Evolutionary conservation across 2,888 invertebrate species (phyloP).

Genomic region (Cyclophora albipunctata): DNA sequence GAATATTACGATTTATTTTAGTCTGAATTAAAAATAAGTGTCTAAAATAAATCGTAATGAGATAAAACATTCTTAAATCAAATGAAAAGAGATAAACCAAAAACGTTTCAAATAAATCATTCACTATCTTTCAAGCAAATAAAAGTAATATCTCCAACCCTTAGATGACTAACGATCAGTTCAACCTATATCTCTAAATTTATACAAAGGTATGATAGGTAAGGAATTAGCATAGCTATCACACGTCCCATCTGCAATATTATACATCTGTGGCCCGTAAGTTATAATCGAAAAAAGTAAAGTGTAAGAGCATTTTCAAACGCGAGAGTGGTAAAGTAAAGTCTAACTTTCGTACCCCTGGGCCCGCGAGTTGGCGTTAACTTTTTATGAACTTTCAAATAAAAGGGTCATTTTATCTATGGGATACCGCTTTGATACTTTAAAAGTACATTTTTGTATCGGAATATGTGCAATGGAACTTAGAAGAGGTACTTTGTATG

Average conservation of each 20-base stretch:
- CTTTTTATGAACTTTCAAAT: slow-evolving; percentile 25
- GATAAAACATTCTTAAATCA: no score
- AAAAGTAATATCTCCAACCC: no score
- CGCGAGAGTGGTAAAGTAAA: slow-evolving; percentile 5
- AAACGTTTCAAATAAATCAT: no score
- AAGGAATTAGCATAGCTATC: slow-evolving; percentile 8
- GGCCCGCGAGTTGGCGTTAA: slow-evolving; percentile 17
- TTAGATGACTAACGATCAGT: no score
- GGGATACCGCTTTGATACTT: slow-evolving; percentile 13
- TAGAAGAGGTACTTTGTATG: not conserved
- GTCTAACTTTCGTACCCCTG: slow-evolving; percentile 12
- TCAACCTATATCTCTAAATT: no score
- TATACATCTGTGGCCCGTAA: slow-evolving; percentile 15
- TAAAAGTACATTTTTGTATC: slow-evolving; percentile 4
- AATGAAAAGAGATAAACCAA: no score
- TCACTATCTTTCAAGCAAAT: no score
- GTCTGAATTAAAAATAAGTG: no score
- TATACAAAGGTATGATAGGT: no score
- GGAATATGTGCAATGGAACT: slow-evolving; percentile 2
- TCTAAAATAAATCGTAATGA: no score
- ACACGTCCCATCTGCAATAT: slow-evolving; percentile 8
- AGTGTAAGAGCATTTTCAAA: slow-evolving; percentile 14
- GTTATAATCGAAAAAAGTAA: slow-evolving; percentile 20
- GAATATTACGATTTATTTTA: no score
- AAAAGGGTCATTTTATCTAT: slow-evolving; percentile 20